Percentiles rank a stretch among this genome's conserved stretches.
Evolutionary conservation across 2,888 invertebrate species (phyloP).

Genomic region (Omphaloscelis lunosa): DNA sequence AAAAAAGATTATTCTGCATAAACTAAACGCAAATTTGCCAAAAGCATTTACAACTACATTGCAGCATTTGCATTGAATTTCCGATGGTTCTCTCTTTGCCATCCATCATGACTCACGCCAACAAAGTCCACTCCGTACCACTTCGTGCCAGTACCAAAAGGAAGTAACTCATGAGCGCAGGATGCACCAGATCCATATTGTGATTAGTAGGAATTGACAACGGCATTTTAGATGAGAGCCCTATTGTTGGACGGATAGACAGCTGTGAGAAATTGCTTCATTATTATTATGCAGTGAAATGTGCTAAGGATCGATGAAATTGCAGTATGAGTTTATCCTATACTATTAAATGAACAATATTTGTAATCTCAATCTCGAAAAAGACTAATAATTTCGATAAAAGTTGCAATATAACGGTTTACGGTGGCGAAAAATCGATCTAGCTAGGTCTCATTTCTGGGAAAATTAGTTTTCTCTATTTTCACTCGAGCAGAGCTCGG

Average conservation of each 20-base stretch:
- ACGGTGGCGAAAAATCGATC: too few relatives aligned
- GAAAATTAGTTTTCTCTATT: too few relatives aligned
- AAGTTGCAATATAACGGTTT: too few relatives aligned
- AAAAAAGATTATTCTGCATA: too few relatives aligned
- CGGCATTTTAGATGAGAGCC: slow-evolving; percentile 23
- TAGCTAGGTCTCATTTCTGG: too few relatives aligned
- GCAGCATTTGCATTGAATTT: too few relatives aligned
- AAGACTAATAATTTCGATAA: too few relatives aligned
- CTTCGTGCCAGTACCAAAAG: slow-evolving; percentile 11
- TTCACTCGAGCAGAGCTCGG: too few relatives aligned
- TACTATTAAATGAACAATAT: too few relatives aligned
- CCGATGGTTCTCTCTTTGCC: background rate
- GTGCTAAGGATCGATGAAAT: background rate
- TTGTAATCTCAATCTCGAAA: too few relatives aligned
- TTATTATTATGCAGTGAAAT: slow-evolving; percentile 16
- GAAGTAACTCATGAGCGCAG: slow-evolving; percentile 51
- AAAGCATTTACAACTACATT: too few relatives aligned
- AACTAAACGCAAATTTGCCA: too few relatives aligned
- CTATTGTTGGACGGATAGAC: slow-evolving; percentile 2
- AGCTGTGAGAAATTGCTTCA: slow-evolving; percentile 17
- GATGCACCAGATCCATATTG: slow-evolving; percentile 54
- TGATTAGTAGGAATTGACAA: slow-evolving; percentile 53
- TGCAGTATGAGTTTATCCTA: background rate
- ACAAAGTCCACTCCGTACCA: background rate
- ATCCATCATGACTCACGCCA: slow-evolving; percentile 7